phyloP scores from a whole-genome alignment of 92 coral and sea anemone species.

The Phenganax subtilis region DNA sequence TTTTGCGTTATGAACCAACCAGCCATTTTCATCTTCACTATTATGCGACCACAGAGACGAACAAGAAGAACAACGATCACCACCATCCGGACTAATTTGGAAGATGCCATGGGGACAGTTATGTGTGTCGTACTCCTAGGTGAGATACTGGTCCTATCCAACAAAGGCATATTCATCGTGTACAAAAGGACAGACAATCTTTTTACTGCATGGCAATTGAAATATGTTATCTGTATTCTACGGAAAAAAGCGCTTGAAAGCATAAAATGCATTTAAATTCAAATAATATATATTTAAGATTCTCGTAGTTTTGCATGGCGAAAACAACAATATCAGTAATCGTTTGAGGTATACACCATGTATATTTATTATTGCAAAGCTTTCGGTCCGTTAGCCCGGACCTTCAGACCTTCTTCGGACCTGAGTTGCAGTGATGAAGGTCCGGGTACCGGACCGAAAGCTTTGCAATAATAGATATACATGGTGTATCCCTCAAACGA shows the following conservation, averaged over 20 bases:
- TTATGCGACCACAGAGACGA: neutral
- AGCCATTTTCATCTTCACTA: neutral
- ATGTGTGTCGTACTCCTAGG: slow-evolving; percentile 35
- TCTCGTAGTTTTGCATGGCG: no score
- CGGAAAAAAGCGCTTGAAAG: neutral
- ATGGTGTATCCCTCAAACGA: no score
- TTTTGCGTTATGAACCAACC: neutral
- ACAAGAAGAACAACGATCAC: neutral
- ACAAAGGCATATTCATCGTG: slow-evolving; percentile 30
- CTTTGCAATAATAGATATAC: no score
- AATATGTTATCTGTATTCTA: slow-evolving; percentile 15
- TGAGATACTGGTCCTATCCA: slow-evolving; percentile 17
- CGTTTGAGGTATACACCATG: no score
- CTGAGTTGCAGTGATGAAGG: no score
- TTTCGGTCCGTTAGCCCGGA: no score
- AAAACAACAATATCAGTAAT: no score
- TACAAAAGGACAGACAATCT: slow-evolving; percentile 14
- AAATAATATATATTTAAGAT: no score
- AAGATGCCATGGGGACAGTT: slow-evolving; percentile 24
- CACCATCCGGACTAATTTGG: slow-evolving; percentile 2
- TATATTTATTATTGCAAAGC: no score
- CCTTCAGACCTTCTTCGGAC: no score
- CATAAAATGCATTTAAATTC: no score
- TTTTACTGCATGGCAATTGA: slow-evolving; percentile 22
- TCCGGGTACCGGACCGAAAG: no score